Percentiles rank a stretch among this genome's conserved stretches.
Conservation (phyloP, 2,797 vertebrate genomes). For the Discoglossus pictus region DNA sequence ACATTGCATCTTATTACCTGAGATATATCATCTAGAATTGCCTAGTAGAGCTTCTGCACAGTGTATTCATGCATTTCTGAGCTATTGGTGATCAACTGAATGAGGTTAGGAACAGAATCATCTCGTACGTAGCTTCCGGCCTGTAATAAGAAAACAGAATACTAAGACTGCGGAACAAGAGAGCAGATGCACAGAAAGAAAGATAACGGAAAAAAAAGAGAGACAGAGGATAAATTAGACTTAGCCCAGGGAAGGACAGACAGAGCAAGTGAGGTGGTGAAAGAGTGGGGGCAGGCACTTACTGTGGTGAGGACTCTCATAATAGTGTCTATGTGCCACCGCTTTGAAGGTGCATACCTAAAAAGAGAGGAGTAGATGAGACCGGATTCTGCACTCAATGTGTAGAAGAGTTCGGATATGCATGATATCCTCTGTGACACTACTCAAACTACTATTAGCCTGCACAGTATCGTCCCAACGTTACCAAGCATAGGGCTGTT, state of each 20-base stretch:
- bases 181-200: too few relatives aligned
- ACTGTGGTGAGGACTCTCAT: slow-evolving; percentile 98
- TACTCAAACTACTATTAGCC: too few relatives aligned
- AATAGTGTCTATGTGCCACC: slow-evolving; percentile 99
- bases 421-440: too few relatives aligned
- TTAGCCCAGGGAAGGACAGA: not conserved
- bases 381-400: too few relatives aligned
- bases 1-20: too few relatives aligned
- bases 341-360: slow-evolving; percentile 97
- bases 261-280: too few relatives aligned
- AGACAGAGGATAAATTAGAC: not conserved
- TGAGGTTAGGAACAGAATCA: slow-evolving; percentile 97
- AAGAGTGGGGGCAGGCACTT: slow-evolving; percentile 54
- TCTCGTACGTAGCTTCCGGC: slow-evolving; percentile 98
- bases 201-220: not conserved
- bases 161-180: not conserved
- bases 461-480: too few relatives aligned
- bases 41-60: slow-evolving; percentile 98
- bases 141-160: slow-evolving; percentile 68
- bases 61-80: slow-evolving; percentile 98
- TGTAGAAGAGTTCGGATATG: too few relatives aligned
- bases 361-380: slow-evolving; percentile 47
- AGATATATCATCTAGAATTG: slow-evolving; percentile 94
- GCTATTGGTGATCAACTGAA: slow-evolving; percentile 98
- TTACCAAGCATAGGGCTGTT: too few relatives aligned